These are phyloP conservation scores for Dascillus cervinus DNA, from an alignment of 2,888 invertebrate genomes.

Conservation along the genomic window DNA sequence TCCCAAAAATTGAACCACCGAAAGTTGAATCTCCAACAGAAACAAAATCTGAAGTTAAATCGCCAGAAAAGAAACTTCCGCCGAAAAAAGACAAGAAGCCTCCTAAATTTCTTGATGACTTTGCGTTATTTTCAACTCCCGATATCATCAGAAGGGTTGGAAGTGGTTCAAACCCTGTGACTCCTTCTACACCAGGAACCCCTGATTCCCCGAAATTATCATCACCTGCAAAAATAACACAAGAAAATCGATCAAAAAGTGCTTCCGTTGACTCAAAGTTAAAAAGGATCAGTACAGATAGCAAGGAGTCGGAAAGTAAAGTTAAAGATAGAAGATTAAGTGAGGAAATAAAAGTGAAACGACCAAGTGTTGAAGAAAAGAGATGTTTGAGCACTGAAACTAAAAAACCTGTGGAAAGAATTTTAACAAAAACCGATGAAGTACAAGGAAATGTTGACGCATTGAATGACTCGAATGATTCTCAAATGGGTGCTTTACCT, in stretches of 20 bases:
- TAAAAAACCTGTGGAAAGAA: conserved; percentile 4
- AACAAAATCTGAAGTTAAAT: conserved; percentile 12
- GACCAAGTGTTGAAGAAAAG: conserved; percentile 22
- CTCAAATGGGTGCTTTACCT: conserved; percentile 22
- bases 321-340: conserved; percentile 13
- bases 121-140: conserved; percentile 69
- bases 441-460: conserved; percentile 14
- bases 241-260: conserved; percentile 32
- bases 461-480: conserved; percentile 16
- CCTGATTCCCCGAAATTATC: conserved; percentile 18
- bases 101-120: conserved; percentile 52
- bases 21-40: conserved; percentile 7
- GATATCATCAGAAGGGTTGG: conserved; percentile 66
- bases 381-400: conserved; percentile 5
- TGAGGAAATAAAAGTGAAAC: conserved; percentile 22
- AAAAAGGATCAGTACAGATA: conserved; percentile 28
- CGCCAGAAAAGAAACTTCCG: conserved; percentile 27
- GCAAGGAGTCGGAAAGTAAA: conserved; percentile 20
- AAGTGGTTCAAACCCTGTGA: conserved; percentile 30
- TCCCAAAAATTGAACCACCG: conserved; percentile 6
- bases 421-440: conserved; percentile 4
- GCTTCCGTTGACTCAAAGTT: conserved; percentile 22
- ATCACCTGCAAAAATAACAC: conserved; percentile 36
- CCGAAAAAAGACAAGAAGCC: conserved; percentile 43
- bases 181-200: conserved; percentile 22